Evolutionary conservation across 1,140 invertebrate genomes (phyloP), one percentile per base, ranked within the genome.

Genomic region (Melitaea cinxia): DNA sequence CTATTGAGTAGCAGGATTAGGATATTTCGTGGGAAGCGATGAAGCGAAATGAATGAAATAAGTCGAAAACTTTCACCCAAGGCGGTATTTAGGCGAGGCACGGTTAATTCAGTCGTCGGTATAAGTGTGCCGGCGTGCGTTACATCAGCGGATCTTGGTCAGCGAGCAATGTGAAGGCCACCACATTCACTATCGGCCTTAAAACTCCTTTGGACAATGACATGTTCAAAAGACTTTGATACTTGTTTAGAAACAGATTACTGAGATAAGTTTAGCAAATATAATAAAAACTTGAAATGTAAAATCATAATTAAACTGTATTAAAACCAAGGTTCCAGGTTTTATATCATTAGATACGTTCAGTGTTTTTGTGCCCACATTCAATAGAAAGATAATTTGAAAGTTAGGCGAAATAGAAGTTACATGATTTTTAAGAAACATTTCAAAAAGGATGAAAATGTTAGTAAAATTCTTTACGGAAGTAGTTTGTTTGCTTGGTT

Each of bases 91-190:
- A 69, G 63, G 42, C 45, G 7, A 15, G 14, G 58, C 53, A 17
- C 37, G 47, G 61, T 56, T 60, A 72, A 68, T 45, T 60, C 33
- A 58, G 53, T 45, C 61, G 42, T 65, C 59, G 54, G 55, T 64
- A n/a, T n/a, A 69, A 70, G 69, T 76, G 65, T 72, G 71, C 52
- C 63, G 61, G 17, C 28, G 49, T 33, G 55, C 55, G 55, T 24
- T 80, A 77, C 76, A 77, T 80, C 78, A 78, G 68, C 72, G 64
- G 63, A 71, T 75, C 67, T 75, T 63, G 69, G 65, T 50, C 64
- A 58, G 71, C 26, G 56, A 55, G 66, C 84, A 83, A 81, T 83
- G 78, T 82, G 84, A 85, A 87, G 84, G 84, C 66, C 81, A 55
- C 30, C 49, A 70, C 71, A 64, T 73, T 73, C 71, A 70, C 71